A percentile compares a stretch with the other conserved stretches of the same genome.
Conservation (phyloP, 2,797 vertebrate species). For the Percopsis omiscomaycus region DNA sequence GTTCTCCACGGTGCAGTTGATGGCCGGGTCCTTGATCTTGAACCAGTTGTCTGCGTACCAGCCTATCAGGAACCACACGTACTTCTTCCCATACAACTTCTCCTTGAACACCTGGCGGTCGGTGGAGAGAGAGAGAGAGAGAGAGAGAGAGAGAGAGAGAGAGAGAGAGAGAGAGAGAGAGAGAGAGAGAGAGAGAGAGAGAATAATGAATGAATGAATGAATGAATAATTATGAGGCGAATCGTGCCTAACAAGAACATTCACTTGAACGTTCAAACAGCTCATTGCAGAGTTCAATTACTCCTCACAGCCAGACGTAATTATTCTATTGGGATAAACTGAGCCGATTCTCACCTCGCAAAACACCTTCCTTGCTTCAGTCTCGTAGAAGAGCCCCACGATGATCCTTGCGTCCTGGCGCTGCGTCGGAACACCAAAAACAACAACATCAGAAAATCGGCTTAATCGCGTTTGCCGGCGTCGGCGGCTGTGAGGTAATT, state of each 20-base stretch:
- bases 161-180: constrained; percentile 7
- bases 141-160: constrained; percentile 4
- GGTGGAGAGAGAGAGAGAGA: not conserved
- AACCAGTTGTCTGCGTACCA: constrained; percentile 99
- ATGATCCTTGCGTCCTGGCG: constrained; percentile 94
- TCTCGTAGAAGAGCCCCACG: constrained; percentile 95
- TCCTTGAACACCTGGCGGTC: constrained; percentile 91
- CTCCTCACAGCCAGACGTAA: constrained; percentile 42
- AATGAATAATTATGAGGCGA: constrained; percentile 37
- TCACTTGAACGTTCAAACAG: constrained; percentile 44
- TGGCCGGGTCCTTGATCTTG: constrained; percentile 90
- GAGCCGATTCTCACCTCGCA: constrained; percentile 83
- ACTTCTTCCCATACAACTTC: constrained; percentile 94
- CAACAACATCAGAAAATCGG: constrained; percentile 10
- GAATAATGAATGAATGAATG: not conserved
- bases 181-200: constrained; percentile 1
- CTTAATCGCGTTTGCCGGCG: constrained; percentile 36
- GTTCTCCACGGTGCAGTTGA: constrained; percentile 94
- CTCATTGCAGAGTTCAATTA: constrained; percentile 41
- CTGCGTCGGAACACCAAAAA: constrained; percentile 58
- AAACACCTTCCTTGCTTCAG: constrained; percentile 93
- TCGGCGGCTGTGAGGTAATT: constrained; percentile 25
- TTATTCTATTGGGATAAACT: constrained; percentile 39
- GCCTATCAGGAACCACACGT: constrained; percentile 95
- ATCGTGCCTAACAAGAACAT: constrained; percentile 46